These are phyloP conservation scores for Protobothrops mucrosquamatus DNA, from an alignment of 2,113 vertebrate species.

Conservation along the genomic window DNA sequence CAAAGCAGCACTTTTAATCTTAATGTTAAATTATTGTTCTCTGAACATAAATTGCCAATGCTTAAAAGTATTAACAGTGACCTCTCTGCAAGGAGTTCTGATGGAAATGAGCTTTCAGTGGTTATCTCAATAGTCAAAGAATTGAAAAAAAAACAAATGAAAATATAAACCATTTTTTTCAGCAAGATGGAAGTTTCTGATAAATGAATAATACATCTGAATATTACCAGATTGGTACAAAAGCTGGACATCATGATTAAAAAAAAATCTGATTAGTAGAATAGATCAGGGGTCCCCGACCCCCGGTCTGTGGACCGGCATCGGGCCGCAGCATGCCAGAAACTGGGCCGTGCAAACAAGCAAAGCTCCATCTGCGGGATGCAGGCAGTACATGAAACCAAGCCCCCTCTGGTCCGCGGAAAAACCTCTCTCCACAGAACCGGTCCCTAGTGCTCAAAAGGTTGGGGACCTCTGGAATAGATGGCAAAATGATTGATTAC, in stretches of 20 bases:
- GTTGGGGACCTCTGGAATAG: background rate
- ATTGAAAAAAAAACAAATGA: background rate
- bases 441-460: too few relatives aligned
- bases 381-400: too few relatives aligned
- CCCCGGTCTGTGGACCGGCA: too few relatives aligned
- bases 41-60: background rate
- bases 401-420: too few relatives aligned
- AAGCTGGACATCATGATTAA: background rate
- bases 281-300: background rate
- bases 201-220: background rate
- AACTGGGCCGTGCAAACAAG: too few relatives aligned
- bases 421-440: too few relatives aligned
- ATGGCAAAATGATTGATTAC: background rate
- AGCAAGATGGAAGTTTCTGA: background rate
- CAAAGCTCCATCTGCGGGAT: too few relatives aligned
- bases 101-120: background rate
- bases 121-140: background rate
- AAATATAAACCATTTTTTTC: background rate
- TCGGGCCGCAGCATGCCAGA: too few relatives aligned
- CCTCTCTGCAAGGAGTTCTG: background rate
- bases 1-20: background rate
- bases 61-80: background rate
- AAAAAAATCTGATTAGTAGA: background rate
- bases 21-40: slow-evolving; percentile 6
- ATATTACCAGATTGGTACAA: background rate